These are phyloP conservation scores for Pomatorhinus ruficollis DNA, from an alignment of 2,113 vertebrate species.

Conservation along the genomic window DNA sequence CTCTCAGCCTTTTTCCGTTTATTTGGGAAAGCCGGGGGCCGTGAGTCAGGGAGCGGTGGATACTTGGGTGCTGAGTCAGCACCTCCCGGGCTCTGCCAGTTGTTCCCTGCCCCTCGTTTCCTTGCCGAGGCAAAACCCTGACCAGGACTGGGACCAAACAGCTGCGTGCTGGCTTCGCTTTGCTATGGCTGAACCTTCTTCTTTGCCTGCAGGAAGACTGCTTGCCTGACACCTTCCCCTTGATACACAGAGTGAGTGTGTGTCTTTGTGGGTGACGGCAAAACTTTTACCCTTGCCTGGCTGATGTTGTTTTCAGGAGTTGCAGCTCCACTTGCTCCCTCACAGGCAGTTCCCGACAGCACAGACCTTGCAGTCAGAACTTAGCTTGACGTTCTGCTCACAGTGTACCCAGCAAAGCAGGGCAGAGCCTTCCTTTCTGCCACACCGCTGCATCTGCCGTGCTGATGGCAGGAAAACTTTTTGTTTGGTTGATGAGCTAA, in stretches of 20 bases:
- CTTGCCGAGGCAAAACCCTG: neutral
- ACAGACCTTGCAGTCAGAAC: neutral
- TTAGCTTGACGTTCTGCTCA: neutral
- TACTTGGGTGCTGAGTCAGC: constrained; percentile 10
- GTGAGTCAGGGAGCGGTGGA: neutral
- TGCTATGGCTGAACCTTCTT: fast-evolving
- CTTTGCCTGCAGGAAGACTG: neutral
- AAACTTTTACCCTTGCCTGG: neutral
- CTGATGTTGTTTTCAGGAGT: neutral
- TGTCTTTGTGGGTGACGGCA: neutral
- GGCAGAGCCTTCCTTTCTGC: constrained; percentile 21
- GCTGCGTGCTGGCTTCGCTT: neutral
- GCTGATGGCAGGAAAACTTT: constrained; percentile 58
- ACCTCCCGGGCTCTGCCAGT: neutral
- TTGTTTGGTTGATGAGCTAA: constrained; percentile 12
- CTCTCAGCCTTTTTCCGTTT: neutral
- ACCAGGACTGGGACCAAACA: neutral
- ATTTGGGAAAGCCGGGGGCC: neutral
- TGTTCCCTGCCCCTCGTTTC: neutral
- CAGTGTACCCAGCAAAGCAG: neutral
- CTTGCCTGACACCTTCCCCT: neutral
- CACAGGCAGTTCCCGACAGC: neutral
- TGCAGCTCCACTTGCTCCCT: neutral
- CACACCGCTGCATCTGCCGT: neutral
- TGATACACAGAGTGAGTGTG: neutral